These are phyloP conservation scores for Parazoanthus darwini DNA, from an alignment of 92 coral and sea anemone species.

Conservation along the genomic window DNA sequence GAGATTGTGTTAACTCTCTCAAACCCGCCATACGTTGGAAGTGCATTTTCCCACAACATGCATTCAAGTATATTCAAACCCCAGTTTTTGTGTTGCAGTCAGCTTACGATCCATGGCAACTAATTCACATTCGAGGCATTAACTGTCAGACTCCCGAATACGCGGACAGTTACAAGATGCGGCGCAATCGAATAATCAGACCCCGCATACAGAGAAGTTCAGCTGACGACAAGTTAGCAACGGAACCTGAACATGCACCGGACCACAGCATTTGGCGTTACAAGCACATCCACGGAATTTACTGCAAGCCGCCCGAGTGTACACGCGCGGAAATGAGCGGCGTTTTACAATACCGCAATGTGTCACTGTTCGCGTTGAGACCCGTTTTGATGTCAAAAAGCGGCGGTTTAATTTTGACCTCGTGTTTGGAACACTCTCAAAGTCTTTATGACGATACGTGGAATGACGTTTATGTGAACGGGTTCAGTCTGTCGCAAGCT, in stretches of 20 bases:
- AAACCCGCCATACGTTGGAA: constrained; percentile 77
- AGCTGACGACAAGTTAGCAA: constrained; percentile 4
- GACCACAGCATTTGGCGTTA: constrained; percentile 68
- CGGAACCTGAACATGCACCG: constrained; percentile 25
- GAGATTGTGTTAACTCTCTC: constrained; percentile 68
- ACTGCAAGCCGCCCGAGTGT: constrained; percentile 91
- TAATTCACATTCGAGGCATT: constrained; percentile 79
- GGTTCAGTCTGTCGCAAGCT: constrained; percentile 74
- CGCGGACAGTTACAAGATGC: constrained; percentile 55
- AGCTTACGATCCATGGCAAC: constrained; percentile 98
- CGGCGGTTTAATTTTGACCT: constrained; percentile 76
- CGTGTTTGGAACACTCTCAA: constrained; percentile 96
- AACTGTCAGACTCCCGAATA: constrained; percentile 90
- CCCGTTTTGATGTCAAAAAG: constrained; percentile 65
- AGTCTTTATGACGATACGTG: constrained; percentile 86
- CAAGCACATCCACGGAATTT: constrained; percentile 83
- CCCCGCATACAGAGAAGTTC: not conserved
- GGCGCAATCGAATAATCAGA: constrained; percentile 17
- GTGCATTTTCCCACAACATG: constrained; percentile 92
- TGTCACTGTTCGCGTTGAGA: constrained; percentile 78
- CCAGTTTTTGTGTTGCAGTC: constrained; percentile 92
- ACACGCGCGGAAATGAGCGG: constrained; percentile 69
- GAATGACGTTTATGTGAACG: constrained; percentile 72
- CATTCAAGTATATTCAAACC: constrained; percentile 74
- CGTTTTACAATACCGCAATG: constrained; percentile 72